Base-by-base conservation (phyloP, 2,797 vertebrate genomes). In the Scolopax bukidnonensis region DNA sequence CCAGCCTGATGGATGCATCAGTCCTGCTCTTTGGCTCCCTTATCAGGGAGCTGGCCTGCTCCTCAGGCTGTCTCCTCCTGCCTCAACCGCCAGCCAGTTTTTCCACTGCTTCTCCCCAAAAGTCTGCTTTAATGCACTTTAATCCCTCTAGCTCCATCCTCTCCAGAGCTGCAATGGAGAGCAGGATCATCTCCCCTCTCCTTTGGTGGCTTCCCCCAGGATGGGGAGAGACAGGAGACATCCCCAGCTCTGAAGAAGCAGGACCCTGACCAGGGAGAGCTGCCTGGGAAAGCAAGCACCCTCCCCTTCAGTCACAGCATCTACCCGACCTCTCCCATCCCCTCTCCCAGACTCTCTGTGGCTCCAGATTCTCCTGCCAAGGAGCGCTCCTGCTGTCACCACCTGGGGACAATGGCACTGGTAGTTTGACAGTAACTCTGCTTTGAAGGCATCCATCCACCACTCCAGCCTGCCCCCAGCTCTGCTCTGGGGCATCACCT, bases 101-200 rank as follows among this genome's bases (percentile, higher is more conserved):
- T 94, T 57, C 47, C 64, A 74, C 84, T n/a, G 12, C 51, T 91
- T 93, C 64, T 74, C 67, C 47, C 76, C 79, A 74, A 92, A 92
- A 95, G 91, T 87, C 82, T 11, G 3, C 79, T 89, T 94, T 87
- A 93, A 95, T 70, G 56, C 56, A 75, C 71, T 91, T 87, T 87
- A 95, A 95, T 50, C 77, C 87, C 84, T 78, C 89, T 89, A 92
- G 81, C 67, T 78, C 77, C 12, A 7, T 61, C 61, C 45, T 84
- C 70, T 81, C 74, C 7, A 11, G 89, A 93, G 93, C 16, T 27
- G 80, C 48, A 48, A 50, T 6, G 54, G 81, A 40, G 17, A 80
- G 25, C 64, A 91, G 27, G 32, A 90, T 84, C 30, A 57, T 89
- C 36, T 57, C 24, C 48, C 77, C 53, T 57, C 20, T 82, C 63